Base-by-base conservation (phyloP, 2,888 invertebrate species). In the Anaspis maculata region DNA sequence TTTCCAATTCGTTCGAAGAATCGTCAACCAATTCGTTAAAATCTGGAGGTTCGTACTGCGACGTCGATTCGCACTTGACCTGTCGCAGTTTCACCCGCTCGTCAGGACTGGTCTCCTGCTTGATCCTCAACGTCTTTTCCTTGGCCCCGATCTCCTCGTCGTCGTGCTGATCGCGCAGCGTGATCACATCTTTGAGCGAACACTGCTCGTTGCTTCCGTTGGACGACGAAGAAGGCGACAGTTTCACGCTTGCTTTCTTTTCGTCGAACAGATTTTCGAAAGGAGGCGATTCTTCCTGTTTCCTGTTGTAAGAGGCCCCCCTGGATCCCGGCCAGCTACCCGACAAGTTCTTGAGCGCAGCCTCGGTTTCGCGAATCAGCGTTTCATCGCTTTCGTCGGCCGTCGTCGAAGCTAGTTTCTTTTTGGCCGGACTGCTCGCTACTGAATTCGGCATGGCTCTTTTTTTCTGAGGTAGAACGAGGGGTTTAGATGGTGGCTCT, bases 201-300 rank as follows among this genome's bases (percentile, higher is more conserved):
- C 79, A 79, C n/a, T 70, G 62, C 39, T 76, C 75, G 67, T 75
- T 52, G 72, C 75, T 57, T 44, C 66, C 66, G 25, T 68, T 76
- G 27, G 73, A 71, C 24, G 68, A 76, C 27, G 73, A 71, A 22
- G 79, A 76, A n/a, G 79, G 79, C 19, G 77, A 71, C 67, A 79
- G 70, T 54, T 72, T 73, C 1, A 68, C 62, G 34, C 62, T 64
- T n/a, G 77, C 74, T 53, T 84, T 79, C 58, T 85, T 86, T 54
- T 87, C 87, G 54, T 85, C 83, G 55, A 88, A 88, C 1, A 88
- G 69, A 63, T 87, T 86, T 56, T 88, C 88, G 52, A 87, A 88
- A 30, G 81, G 80, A 24, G 83, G 82, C 15, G 81, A 79, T 51
- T 85, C 85, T 44, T 87, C 85, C 52, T 80, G 79, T 51, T 81